These are phyloP conservation scores for Neolamprologus fasciatus DNA, from an alignment of 2,113 vertebrate species.

Conservation along the genomic window DNA sequence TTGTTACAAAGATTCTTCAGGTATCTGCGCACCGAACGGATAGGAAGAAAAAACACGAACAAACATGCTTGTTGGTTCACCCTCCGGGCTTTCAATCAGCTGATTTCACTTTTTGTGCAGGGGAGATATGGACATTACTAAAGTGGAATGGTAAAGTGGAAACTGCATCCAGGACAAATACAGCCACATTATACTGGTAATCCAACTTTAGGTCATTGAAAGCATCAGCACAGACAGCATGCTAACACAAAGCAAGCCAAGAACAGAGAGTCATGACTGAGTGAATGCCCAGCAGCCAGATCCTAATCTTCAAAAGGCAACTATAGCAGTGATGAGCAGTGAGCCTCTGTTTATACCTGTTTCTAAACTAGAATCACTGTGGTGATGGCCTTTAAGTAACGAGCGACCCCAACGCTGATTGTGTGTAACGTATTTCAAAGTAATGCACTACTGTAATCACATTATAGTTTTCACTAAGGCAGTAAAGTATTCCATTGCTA, in stretches of 20 bases:
- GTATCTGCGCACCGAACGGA: accelerated
- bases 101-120: not conserved
- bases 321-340: not conserved
- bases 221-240: not conserved
- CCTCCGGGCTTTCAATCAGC: not conserved
- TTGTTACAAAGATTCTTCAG: not conserved
- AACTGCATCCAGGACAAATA: not conserved
- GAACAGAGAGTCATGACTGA: not conserved
- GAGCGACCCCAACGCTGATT: not conserved
- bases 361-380: not conserved
- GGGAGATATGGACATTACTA: not conserved
- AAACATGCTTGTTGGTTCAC: not conserved
- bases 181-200: not conserved
- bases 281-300: not conserved
- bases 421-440: not conserved
- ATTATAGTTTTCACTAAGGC: not conserved
- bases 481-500: not conserved
- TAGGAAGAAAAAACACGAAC: not conserved
- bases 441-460: not conserved
- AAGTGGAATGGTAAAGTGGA: not conserved
- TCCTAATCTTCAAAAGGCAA: not conserved
- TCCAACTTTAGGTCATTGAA: not conserved
- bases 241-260: not conserved
- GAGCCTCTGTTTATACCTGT: not conserved
- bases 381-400: not conserved